Conservation (phyloP, 2,113 vertebrate species). For the Sebastes schlegelii region DNA sequence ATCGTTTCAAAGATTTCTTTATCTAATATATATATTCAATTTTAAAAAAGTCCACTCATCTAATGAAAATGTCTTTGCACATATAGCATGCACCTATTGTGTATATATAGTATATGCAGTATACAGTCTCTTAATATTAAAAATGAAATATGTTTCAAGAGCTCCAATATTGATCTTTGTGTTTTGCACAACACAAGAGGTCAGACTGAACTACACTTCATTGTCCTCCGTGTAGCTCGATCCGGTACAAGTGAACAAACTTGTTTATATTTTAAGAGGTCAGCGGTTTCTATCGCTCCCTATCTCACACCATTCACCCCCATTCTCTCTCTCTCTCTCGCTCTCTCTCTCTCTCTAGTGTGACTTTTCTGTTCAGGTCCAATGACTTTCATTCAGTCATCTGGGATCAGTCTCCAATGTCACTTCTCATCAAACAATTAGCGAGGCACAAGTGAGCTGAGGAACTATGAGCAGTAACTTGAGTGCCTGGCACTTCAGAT, state of each 20-base stretch:
- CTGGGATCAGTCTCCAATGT: slow-evolving; percentile 46
- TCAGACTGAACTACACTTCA: background rate
- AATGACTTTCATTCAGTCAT: slow-evolving; percentile 48
- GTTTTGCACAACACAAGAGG: background rate
- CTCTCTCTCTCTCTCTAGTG: background rate
- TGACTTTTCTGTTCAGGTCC: slow-evolving; percentile 34
- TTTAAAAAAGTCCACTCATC: background rate
- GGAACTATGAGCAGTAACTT: slow-evolving; percentile 58
- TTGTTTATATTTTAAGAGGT: slow-evolving; percentile 10
- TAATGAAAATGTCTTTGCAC: background rate
- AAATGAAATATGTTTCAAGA: background rate
- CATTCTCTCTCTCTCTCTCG: no score
- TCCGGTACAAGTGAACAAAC: background rate
- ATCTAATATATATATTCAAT: no score
- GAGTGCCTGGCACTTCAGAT: slow-evolving; percentile 41
- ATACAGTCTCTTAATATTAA: background rate
- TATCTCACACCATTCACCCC: background rate
- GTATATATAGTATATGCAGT: background rate
- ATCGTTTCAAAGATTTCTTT: no score
- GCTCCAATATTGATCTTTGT: slow-evolving; percentile 2
- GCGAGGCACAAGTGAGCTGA: slow-evolving; percentile 37
- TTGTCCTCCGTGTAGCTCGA: no score
- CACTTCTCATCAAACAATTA: slow-evolving; percentile 56
- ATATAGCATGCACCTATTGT: background rate
- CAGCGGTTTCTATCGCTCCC: background rate